Evolutionary conservation across 2,797 vertebrate genomes (phyloP).

Genomic region (Phoxinus dragarum): DNA sequence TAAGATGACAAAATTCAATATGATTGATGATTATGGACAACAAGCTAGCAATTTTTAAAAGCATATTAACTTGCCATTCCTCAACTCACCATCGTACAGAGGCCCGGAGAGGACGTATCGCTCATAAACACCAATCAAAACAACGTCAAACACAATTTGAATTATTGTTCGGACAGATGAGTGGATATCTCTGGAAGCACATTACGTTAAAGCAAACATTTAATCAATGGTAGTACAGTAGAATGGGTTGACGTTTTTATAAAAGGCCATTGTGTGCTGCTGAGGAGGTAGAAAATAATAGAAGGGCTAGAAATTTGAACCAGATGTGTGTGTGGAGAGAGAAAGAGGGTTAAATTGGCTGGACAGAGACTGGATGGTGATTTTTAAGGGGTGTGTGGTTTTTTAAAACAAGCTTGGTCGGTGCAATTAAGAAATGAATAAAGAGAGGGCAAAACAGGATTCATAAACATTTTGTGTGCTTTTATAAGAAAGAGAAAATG

Average conservation of each 20-base stretch:
- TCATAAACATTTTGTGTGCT: conserved; percentile 50
- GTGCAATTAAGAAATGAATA: conserved; percentile 67
- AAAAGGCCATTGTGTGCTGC: conserved; percentile 76
- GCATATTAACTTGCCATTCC: conserved; percentile 63
- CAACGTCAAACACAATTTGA: conserved; percentile 52
- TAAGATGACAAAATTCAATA: conserved; percentile 69
- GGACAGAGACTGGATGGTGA: conserved; percentile 58
- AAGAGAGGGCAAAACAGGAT: conserved; percentile 64
- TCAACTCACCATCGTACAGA: conserved; percentile 54
- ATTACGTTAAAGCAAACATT: conserved; percentile 39
- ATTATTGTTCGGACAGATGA: conserved; percentile 57
- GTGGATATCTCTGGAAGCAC: conserved; percentile 33
- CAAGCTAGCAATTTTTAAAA: conserved; percentile 65
- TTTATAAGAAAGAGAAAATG: conserved; percentile 19
- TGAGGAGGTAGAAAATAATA: conserved; percentile 70
- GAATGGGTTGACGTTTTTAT: conserved; percentile 32
- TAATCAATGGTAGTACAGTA: conserved; percentile 30
- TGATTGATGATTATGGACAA: conserved; percentile 77
- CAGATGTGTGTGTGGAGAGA: conserved; percentile 73
- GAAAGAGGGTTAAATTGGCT: conserved; percentile 37
- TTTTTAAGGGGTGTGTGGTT: conserved; percentile 65
- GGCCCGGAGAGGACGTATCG: conserved; percentile 11
- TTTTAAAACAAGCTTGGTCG: conserved; percentile 64
- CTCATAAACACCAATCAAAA: conserved; percentile 41
- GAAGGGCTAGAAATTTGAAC: conserved; percentile 76